These are phyloP conservation scores for Helleia helle DNA, from an alignment of 2,888 invertebrate species.

Conservation along the genomic window DNA sequence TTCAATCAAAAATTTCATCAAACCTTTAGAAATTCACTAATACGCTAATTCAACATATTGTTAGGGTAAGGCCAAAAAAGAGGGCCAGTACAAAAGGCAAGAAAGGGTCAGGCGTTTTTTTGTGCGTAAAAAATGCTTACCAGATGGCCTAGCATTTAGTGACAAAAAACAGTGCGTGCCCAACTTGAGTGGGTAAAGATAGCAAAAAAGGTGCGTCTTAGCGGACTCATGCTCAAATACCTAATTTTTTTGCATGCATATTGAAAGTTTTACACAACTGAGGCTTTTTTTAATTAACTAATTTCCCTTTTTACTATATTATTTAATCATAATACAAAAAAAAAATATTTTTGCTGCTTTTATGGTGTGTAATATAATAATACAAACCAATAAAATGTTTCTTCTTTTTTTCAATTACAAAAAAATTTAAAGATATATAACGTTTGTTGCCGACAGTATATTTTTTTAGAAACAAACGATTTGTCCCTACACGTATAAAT, in stretches of 20 bases:
- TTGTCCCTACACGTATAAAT: constrained; percentile 58
- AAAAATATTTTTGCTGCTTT: no score
- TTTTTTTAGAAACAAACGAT: constrained; percentile 35
- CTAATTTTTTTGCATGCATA: no score
- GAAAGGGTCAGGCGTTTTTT: constrained; percentile 71
- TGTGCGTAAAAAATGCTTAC: constrained; percentile 60
- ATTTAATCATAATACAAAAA: no score
- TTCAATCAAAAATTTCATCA: constrained; percentile 70
- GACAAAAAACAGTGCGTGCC: constrained; percentile 69
- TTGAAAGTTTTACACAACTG: no score
- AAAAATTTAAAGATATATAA: background rate
- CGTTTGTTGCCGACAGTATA: constrained; percentile 34
- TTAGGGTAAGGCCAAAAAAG: constrained; percentile 55
- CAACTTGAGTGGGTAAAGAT: constrained; percentile 47
- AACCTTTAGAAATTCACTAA: constrained; percentile 65
- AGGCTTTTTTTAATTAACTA: no score
- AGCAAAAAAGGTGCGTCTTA: no score
- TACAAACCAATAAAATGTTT: no score
- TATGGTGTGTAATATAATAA: no score
- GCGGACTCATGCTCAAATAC: no score
- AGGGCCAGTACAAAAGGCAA: constrained; percentile 65
- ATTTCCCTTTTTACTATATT: no score
- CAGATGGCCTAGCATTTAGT: constrained; percentile 69
- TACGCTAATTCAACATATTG: constrained; percentile 72
- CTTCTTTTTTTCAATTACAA: background rate